Base-by-base conservation (phyloP, 1,140 invertebrate genomes). In the Venturia canescens region DNA sequence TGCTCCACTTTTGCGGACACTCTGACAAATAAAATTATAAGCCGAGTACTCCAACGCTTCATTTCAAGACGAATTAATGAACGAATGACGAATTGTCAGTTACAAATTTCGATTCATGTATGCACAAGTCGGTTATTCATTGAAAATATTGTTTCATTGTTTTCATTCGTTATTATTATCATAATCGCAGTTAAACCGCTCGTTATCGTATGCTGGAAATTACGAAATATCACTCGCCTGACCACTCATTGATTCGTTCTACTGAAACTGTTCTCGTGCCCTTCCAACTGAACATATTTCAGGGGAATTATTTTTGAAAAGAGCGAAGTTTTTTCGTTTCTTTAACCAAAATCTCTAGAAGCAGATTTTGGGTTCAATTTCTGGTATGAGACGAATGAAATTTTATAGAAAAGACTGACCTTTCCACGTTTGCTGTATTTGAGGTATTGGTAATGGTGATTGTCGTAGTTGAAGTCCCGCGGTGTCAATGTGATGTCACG, bases 371-470 rank as follows among this genome's bases (percentile, higher is more conserved):
- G n/a, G n/a, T n/a, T n/a, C n/a, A n/a, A n/a, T n/a, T n/a, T n/a
- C n/a, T n/a, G n/a, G n/a, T n/a, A n/a, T n/a, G n/a, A n/a, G n/a
- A n/a, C n/a, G n/a, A n/a, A n/a, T n/a, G 15, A 26, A n/a, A 27
- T 26, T 23, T 71, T 21, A 34, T 23, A 23, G 1, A 74, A 21
- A 9, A 63, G 11, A 76, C 90, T 92, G 87, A 94, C 94, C 92
- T 96, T 96, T 85, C 93, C 93, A 83, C 94, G 94, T 86, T 95
- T 95, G 26, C 94, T 95, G 87, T 96, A 96, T 88, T 96, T 96
- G 84, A 96, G 94, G 87, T 96, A 96, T 85, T 96, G 96, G 90
- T 96, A 96, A 89, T 96, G 95, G 90, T 96, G 96, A 92, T 96
- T 96, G 84, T 96, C 95, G 86, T 95, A 96, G 88, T 95, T 96